A percentile compares a stretch with the other conserved stretches of the same genome.
phyloP scores from a whole-genome alignment of 2,888 invertebrate genomes.

The Caenorhabditis sp. region DNA sequence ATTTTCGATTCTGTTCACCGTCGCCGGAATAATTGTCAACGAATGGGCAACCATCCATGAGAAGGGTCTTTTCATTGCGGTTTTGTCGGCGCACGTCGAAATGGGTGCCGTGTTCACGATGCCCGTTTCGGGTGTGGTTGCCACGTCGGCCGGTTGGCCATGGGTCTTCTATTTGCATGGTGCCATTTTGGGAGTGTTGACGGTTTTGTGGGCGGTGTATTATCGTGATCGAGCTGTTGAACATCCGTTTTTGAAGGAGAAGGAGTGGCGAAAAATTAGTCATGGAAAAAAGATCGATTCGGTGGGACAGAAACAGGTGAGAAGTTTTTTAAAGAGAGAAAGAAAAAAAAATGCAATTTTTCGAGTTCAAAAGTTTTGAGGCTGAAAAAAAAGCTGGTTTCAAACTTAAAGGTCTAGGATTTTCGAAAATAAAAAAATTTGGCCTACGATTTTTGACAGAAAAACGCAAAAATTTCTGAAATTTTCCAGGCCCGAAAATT shows the following conservation, averaged over 20 bases:
- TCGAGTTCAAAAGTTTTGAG: too few relatives aligned
- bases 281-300: slow-evolving; percentile 25
- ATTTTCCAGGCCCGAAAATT: too few relatives aligned
- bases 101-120: slow-evolving; percentile 57
- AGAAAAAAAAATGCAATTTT: too few relatives aligned
- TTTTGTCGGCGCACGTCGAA: slow-evolving; percentile 57
- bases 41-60: slow-evolving; percentile 54
- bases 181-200: slow-evolving; percentile 38
- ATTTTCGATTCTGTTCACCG: slow-evolving; percentile 56
- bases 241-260: slow-evolving; percentile 44
- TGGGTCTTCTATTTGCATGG: slow-evolving; percentile 58
- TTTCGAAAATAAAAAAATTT: too few relatives aligned
- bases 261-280: slow-evolving; percentile 43
- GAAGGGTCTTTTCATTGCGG: slow-evolving; percentile 56
- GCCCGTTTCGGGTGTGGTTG: slow-evolving; percentile 56
- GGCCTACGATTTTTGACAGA: too few relatives aligned
- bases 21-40: slow-evolving; percentile 53
- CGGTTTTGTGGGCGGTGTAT: slow-evolving; percentile 47
- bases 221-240: slow-evolving; percentile 50
- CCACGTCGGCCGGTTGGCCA: slow-evolving; percentile 55
- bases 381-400: too few relatives aligned
- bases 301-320: not conserved
- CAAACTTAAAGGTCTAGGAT: too few relatives aligned
- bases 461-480: too few relatives aligned
- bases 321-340: not conserved